A percentile compares a stretch with the other conserved stretches of the same genome.
phyloP scores from a whole-genome alignment of 2,797 vertebrate species.

The Rhincodon typus region DNA sequence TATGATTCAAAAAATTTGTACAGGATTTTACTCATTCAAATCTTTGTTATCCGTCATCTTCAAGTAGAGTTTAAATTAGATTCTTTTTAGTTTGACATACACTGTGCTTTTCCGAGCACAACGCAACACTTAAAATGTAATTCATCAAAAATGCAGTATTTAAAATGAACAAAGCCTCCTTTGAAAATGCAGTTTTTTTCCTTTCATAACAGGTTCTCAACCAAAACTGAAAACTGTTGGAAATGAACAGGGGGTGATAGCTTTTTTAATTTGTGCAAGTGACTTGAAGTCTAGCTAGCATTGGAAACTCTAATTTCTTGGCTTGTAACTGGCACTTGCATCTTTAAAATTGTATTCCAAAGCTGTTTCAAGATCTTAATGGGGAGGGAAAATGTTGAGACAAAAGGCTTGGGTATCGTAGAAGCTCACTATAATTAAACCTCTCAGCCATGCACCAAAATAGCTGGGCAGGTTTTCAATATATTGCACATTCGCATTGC shows the following conservation, averaged over 20 bases:
- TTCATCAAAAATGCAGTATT: slow-evolving; percentile 43
- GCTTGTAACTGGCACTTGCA: slow-evolving; percentile 40
- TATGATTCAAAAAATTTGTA: background rate
- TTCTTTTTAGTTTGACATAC: background rate
- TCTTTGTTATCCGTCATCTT: slow-evolving; percentile 27
- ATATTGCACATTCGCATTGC: slow-evolving; percentile 47
- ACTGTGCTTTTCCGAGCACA: slow-evolving; percentile 28
- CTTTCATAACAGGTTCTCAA: slow-evolving; percentile 10
- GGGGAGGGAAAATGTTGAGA: background rate
- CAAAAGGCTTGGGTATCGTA: slow-evolving; percentile 54
- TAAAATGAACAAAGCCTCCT: slow-evolving; percentile 47
- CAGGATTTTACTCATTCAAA: slow-evolving; percentile 21
- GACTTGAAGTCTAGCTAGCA: slow-evolving; percentile 54
- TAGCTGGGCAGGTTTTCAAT: slow-evolving; percentile 52
- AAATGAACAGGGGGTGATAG: background rate
- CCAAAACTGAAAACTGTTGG: slow-evolving; percentile 40
- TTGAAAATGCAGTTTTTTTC: slow-evolving; percentile 42
- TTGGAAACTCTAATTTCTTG: slow-evolving; percentile 52
- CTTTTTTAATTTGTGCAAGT: slow-evolving; percentile 40
- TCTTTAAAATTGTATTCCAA: slow-evolving; percentile 63
- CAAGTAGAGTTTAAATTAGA: slow-evolving; percentile 1
- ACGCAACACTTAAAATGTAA: slow-evolving; percentile 46
- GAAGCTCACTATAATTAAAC: slow-evolving; percentile 50
- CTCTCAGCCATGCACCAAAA: slow-evolving; percentile 50
- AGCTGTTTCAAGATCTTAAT: slow-evolving; percentile 49